phyloP scores from a whole-genome alignment of 2,888 invertebrate species.

The Macaria notata region DNA sequence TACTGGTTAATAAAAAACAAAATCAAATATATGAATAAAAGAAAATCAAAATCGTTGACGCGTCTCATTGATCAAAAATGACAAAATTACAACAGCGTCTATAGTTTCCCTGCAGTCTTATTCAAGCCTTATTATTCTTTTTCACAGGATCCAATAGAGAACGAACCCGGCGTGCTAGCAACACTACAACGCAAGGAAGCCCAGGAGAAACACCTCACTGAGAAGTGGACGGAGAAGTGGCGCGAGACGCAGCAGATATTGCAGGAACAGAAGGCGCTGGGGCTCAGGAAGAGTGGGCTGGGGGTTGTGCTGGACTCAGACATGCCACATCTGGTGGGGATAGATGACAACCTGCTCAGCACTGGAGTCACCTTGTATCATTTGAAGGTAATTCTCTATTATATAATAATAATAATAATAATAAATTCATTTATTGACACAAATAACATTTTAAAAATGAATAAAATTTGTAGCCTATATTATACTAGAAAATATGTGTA shows the following conservation, averaged over 20 bases:
- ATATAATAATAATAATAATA: too few relatives aligned
- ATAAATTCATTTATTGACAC: too few relatives aligned
- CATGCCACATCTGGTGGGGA: slow-evolving; percentile 95
- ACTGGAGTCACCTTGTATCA: slow-evolving; percentile 96
- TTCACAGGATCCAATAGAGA: slow-evolving; percentile 73
- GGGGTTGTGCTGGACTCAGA: slow-evolving; percentile 95
- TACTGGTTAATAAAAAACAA: too few relatives aligned
- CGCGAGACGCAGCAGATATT: slow-evolving; percentile 93
- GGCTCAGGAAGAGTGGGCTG: slow-evolving; percentile 92
- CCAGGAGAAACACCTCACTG: slow-evolving; percentile 93
- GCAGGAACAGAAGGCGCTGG: slow-evolving; percentile 93
- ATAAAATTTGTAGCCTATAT: too few relatives aligned
- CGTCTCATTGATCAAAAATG: too few relatives aligned
- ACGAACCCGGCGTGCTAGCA: slow-evolving; percentile 87
- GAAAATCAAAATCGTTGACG: too few relatives aligned
- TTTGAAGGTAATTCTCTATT: slow-evolving; percentile 83
- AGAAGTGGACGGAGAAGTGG: slow-evolving; percentile 97
- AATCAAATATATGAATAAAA: too few relatives aligned
- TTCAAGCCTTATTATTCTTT: not conserved
- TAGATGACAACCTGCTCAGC: slow-evolving; percentile 94
- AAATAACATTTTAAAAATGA: too few relatives aligned
- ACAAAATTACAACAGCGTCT: too few relatives aligned
- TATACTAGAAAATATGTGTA: too few relatives aligned
- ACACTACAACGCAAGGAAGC: slow-evolving; percentile 95
- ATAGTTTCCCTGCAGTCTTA: too few relatives aligned